phyloP scores from a whole-genome alignment of 2,797 vertebrate species.

The Cetoscarus ocellatus region DNA sequence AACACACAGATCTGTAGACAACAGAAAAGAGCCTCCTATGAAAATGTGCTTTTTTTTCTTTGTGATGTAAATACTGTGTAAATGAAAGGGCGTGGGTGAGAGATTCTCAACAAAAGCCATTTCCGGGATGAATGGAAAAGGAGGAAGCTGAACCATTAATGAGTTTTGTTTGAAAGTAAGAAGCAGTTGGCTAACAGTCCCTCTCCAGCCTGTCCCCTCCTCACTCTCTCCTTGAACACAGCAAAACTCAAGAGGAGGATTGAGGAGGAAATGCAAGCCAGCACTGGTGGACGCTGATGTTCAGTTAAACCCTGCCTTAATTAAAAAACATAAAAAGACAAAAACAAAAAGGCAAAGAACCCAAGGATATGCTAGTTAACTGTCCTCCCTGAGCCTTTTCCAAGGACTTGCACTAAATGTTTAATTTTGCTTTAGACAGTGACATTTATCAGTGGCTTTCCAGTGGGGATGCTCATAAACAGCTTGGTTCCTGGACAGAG shows the following conservation, averaged over 20 bases:
- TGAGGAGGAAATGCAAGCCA: conserved; percentile 33
- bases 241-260: conserved; percentile 45
- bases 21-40: conserved; percentile 52
- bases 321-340: conserved; percentile 62
- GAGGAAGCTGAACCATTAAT: conserved; percentile 47
- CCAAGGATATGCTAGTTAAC: conserved; percentile 41
- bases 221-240: conserved; percentile 44
- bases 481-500: conserved; percentile 62
- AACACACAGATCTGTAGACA: conserved; percentile 66
- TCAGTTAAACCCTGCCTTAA: conserved; percentile 55
- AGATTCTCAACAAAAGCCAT: conserved; percentile 50
- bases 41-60: conserved; percentile 59
- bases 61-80: conserved; percentile 65
- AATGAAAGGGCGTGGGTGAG: conserved; percentile 63
- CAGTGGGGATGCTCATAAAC: conserved; percentile 64
- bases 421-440: conserved; percentile 69
- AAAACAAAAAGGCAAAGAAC: conserved; percentile 25
- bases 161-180: conserved; percentile 48
- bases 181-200: conserved; percentile 45
- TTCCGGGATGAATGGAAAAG: conserved; percentile 50
- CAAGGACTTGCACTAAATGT: conserved; percentile 64
- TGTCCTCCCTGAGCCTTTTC: conserved; percentile 53
- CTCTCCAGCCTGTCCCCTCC: conserved; percentile 33
- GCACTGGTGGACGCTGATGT: conserved; percentile 36
- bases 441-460: conserved; percentile 63